Base-by-base conservation (phyloP, 2,888 invertebrate genomes). In the Thereva unica region DNA sequence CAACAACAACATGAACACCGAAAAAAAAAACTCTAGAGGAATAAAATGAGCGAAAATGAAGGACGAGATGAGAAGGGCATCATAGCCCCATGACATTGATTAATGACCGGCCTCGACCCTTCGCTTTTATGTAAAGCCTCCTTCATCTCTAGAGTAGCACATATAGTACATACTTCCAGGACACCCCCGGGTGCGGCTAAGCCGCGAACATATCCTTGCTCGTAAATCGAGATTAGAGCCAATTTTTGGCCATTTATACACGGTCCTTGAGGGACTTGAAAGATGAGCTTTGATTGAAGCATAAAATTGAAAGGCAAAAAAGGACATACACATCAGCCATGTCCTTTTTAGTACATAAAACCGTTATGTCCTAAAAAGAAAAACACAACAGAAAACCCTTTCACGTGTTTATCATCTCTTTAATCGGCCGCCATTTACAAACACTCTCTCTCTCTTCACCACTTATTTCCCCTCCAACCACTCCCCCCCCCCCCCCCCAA, bases 21-120 rank as follows among this genome's bases (percentile, higher is more conserved):
- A 3, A 1, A 49, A 2, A 10, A 44, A n/a, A 44, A 5, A 47
- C 9, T 10, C 45, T 12, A 59, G 45, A 42, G 38, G 45, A 64
- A 64, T 64, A 53, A 54, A 55, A 64, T 45, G 12, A 47, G 47
- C 35, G 54, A 64, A 55, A 54, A 64, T 47, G 54, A 64, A 45
- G 54, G 45, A 54, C 23, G 38, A 64, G 53, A 55, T 54, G 54
- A 64, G 54, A 64, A 64, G 47, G 54, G 64, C 23, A 54, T 64
- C 47, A 64, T 37, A 64, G 9, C 35, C 54, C 12, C 35, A 23
- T 23, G 64, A 64, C 64, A 54, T 64, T 64, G 64, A 64, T 64
- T 64, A 64, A 64, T 55, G 64, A 64, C 53, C 61, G 35, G 23
- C 50, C 50, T 6, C 45, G 40, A 23, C 42, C 35, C 23, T 23